Percentiles rank a stretch among this genome's conserved stretches.
These are phyloP conservation scores for Boloria euphrosyne DNA, from an alignment of 2,888 invertebrate species.

Conservation along the genomic window DNA sequence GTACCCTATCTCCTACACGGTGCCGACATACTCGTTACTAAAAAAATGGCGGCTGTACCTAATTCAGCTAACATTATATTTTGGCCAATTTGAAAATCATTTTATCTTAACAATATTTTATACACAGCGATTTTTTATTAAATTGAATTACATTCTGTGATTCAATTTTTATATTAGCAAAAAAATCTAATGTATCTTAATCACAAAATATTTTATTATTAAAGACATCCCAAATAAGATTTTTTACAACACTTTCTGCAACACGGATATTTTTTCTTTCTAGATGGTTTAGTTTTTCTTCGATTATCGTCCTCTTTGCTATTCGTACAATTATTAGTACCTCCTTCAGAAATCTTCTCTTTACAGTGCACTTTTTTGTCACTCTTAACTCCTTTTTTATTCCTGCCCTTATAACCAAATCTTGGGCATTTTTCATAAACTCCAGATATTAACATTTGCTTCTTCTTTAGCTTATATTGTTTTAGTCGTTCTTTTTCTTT, in stretches of 20 bases:
- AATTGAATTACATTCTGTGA: too few species aligned
- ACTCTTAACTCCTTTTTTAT: conserved; percentile 23
- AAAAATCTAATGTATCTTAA: too few species aligned
- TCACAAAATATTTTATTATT: conserved; percentile 14
- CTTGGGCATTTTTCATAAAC: conserved; percentile 42
- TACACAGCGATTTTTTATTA: too few species aligned
- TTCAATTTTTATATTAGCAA: too few species aligned
- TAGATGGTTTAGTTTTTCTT: conserved; percentile 16
- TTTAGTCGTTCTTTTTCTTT: conserved; percentile 47
- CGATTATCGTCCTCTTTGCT: not conserved
- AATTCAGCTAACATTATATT: too few species aligned
- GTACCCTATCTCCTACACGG: too few species aligned
- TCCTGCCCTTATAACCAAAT: conserved; percentile 34
- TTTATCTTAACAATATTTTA: too few species aligned
- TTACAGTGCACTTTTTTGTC: not conserved
- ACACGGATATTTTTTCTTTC: conserved; percentile 50
- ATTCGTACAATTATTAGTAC: conserved; percentile 20
- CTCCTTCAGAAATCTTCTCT: conserved; percentile 25
- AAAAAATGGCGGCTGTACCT: too few species aligned
- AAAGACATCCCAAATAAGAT: conserved; percentile 62
- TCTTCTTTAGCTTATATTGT: conserved; percentile 37
- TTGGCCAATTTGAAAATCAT: too few species aligned
- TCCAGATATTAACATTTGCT: conserved; percentile 31
- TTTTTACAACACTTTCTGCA: conserved; percentile 66
- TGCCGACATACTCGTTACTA: too few species aligned